Conservation (phyloP, 2,888 invertebrate genomes). For the Diaprepes abbreviatus region DNA sequence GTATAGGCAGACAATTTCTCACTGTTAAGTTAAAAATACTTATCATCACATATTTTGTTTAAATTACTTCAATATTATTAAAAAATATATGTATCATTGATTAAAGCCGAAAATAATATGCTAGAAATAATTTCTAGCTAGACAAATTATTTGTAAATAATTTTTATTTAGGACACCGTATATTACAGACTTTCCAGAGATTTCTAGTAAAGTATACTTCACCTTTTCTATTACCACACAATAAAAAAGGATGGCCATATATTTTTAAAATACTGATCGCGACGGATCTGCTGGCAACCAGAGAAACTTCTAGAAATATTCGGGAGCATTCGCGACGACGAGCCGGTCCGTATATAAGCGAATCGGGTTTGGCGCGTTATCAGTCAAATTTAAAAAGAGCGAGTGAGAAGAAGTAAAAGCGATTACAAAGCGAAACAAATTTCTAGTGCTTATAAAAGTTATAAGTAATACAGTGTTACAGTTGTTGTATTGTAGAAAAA, state of each 20-base stretch:
- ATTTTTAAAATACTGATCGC: neutral
- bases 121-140: no score
- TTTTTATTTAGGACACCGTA: slow-evolving; percentile 4
- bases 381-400: neutral
- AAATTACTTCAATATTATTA: no score
- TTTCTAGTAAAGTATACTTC: neutral
- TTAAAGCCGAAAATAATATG: neutral
- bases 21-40: neutral
- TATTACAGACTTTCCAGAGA: neutral
- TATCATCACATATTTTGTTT: no score
- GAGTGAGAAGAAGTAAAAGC: neutral
- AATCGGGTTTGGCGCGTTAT: neutral
- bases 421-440: neutral
- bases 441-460: neutral
- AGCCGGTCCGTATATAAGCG: slow-evolving; percentile 5
- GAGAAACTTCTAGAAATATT: neutral
- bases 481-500: slow-evolving; percentile 67
- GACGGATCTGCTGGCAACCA: neutral
- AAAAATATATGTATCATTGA: no score
- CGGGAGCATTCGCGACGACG: neutral
- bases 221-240: neutral
- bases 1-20: no score
- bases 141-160: neutral
- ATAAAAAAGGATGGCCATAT: neutral
- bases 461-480: neutral